Evolutionary conservation across 2,888 invertebrate species (phyloP).

Genomic region (Coecobrya sp.): DNA sequence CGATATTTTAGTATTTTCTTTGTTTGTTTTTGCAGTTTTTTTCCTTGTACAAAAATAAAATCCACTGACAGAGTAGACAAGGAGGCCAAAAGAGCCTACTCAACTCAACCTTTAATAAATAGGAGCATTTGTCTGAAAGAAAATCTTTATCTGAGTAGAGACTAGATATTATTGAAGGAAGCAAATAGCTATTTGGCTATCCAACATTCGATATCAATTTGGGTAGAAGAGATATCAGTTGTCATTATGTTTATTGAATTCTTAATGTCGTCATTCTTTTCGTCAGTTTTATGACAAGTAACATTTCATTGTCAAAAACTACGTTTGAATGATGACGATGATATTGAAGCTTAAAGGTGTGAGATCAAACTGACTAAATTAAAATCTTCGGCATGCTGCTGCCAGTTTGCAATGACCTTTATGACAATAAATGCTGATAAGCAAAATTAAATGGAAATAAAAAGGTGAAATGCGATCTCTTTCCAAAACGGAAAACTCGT

Average conservation of each 20-base stretch:
- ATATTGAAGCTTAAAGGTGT: conserved; percentile 7
- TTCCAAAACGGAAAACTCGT: conserved; percentile 41
- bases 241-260: background rate
- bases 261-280: background rate
- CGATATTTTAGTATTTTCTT: background rate
- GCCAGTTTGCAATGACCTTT: conserved; percentile 35
- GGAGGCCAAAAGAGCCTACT: background rate
- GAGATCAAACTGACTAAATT: background rate
- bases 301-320: conserved; percentile 4
- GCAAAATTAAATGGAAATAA: conserved; percentile 54
- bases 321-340: background rate
- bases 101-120: background rate
- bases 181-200: too few species aligned
- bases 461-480: conserved; percentile 33
- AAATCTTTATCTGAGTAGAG: background rate
- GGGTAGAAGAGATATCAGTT: too few species aligned
- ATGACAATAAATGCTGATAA: conserved; percentile 38
- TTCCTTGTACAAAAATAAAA: conserved; percentile 35
- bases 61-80: background rate
- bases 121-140: background rate
- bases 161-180: too few species aligned
- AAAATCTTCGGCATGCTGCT: too few species aligned
- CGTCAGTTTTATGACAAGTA: background rate
- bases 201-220: too few species aligned
- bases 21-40: conserved; percentile 3